These are phyloP conservation scores for Pelvicachromis taeniatus DNA, from an alignment of 2,113 vertebrate genomes.

Conservation along the genomic window DNA sequence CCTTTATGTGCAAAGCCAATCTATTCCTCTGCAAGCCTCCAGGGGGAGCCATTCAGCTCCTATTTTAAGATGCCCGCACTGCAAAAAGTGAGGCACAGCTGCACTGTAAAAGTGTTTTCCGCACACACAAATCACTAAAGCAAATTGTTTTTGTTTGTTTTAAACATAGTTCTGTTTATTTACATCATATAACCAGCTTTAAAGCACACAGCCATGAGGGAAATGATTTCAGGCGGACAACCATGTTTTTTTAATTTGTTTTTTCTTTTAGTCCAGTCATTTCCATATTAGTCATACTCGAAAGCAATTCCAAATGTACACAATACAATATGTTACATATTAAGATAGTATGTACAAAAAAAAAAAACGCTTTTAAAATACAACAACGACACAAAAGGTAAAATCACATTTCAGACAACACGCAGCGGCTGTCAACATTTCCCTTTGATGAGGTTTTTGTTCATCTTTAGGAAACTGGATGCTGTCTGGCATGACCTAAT, in stretches of 20 bases:
- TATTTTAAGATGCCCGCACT: not conserved
- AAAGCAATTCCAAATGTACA: constrained; percentile 88
- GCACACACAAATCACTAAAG: not conserved
- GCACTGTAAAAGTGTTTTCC: not conserved
- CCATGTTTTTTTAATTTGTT: not conserved
- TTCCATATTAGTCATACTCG: constrained; percentile 80
- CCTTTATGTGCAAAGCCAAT: not conserved
- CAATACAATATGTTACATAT: constrained; percentile 88
- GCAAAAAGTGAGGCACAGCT: not conserved
- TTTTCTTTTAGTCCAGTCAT: constrained; percentile 50
- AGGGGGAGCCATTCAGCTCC: constrained; percentile 15
- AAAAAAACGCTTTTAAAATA: constrained; percentile 58
- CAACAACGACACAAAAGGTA: constrained; percentile 76
- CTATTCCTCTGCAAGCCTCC: not conserved
- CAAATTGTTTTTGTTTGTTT: not conserved
- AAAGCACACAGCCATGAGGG: constrained; percentile 67
- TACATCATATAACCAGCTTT: constrained; percentile 66
- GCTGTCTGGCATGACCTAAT: constrained; percentile 20
- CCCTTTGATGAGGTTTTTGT: not conserved
- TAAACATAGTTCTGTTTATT: constrained; percentile 74
- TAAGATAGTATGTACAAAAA: constrained; percentile 84
- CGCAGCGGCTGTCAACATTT: constrained; percentile 13
- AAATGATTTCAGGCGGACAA: constrained; percentile 61
- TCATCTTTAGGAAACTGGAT: constrained; percentile 5
- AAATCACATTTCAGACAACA: constrained; percentile 53